Conservation (phyloP, 2,888 invertebrate species). For the Nymphalis polychloros region DNA sequence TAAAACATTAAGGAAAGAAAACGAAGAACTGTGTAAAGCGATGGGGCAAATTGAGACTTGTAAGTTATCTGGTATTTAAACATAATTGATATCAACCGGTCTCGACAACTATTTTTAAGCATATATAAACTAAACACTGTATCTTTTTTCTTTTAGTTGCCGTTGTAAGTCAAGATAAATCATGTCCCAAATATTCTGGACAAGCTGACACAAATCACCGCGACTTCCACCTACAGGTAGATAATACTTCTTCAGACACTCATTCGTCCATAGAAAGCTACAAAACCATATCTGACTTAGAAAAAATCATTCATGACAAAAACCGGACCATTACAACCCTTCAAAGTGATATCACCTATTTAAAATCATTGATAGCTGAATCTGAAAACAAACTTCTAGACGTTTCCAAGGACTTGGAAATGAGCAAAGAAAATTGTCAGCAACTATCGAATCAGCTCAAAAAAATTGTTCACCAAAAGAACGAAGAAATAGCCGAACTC, state of each 20-base stretch:
- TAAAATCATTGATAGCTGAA: slow-evolving; percentile 68
- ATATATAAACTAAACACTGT: not conserved
- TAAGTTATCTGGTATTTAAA: slow-evolving; percentile 48
- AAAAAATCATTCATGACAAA: slow-evolving; percentile 71
- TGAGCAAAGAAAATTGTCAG: slow-evolving; percentile 64
- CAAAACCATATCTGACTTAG: slow-evolving; percentile 72
- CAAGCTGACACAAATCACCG: slow-evolving; percentile 50
- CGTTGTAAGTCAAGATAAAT: slow-evolving; percentile 52
- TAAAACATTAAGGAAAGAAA: slow-evolving; percentile 55
- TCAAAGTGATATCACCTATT: slow-evolving; percentile 65
- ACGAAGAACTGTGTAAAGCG: slow-evolving; percentile 57
- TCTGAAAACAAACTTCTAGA: slow-evolving; percentile 71
- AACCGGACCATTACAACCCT: slow-evolving; percentile 68
- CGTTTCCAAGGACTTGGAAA: slow-evolving; percentile 64
- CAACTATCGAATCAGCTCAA: slow-evolving; percentile 69
- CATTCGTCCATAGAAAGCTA: slow-evolving; percentile 67
- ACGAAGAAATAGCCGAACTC: slow-evolving; percentile 72
- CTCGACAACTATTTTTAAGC: not conserved
- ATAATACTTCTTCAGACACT: slow-evolving; percentile 66
- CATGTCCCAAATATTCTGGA: slow-evolving; percentile 47
- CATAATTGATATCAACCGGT: not conserved
- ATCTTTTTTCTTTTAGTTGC: slow-evolving; percentile 53
- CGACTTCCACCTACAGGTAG: slow-evolving; percentile 62
- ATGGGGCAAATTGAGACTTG: slow-evolving; percentile 60
- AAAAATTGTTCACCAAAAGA: slow-evolving; percentile 71